Percentiles rank a stretch among this genome's conserved stretches.
These are phyloP conservation scores for Gambelia wislizenii DNA, from an alignment of 2,797 vertebrate genomes.

Conservation along the genomic window DNA sequence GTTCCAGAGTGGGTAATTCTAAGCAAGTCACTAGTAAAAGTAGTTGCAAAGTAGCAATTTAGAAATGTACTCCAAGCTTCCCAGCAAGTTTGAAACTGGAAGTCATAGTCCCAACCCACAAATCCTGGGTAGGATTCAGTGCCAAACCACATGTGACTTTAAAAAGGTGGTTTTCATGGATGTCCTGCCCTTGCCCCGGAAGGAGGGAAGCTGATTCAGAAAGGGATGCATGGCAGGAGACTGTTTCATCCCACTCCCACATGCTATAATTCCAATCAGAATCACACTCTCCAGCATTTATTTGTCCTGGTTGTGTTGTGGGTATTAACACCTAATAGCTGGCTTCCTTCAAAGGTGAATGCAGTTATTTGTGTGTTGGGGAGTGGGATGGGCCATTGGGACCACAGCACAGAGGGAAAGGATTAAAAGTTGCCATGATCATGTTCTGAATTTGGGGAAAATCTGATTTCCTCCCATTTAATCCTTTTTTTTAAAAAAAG, in stretches of 20 bases:
- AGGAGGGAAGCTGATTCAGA: no score
- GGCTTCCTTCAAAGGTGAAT: no score
- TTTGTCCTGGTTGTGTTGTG: not conserved
- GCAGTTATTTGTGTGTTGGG: no score
- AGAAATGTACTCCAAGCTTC: not conserved
- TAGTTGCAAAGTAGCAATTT: not conserved
- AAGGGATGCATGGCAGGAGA: no score
- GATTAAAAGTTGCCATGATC: not conserved
- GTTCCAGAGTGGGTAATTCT: not conserved
- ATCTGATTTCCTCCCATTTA: not conserved
- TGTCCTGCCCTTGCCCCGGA: no score
- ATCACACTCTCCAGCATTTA: not conserved
- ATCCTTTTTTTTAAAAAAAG: no score
- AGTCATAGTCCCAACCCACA: not conserved
- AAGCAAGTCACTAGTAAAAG: not conserved
- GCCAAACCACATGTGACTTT: not conserved
- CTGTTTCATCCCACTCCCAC: not conserved
- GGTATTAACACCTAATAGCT: not conserved
- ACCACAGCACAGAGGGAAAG: no score
- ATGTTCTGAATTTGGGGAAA: not conserved
- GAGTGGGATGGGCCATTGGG: no score
- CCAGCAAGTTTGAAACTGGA: not conserved
- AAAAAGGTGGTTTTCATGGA: not conserved
- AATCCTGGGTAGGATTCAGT: not conserved
- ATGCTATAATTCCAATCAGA: not conserved